Conservation (phyloP, 2,113 vertebrate genomes). For the Malurus cyaneus region DNA sequence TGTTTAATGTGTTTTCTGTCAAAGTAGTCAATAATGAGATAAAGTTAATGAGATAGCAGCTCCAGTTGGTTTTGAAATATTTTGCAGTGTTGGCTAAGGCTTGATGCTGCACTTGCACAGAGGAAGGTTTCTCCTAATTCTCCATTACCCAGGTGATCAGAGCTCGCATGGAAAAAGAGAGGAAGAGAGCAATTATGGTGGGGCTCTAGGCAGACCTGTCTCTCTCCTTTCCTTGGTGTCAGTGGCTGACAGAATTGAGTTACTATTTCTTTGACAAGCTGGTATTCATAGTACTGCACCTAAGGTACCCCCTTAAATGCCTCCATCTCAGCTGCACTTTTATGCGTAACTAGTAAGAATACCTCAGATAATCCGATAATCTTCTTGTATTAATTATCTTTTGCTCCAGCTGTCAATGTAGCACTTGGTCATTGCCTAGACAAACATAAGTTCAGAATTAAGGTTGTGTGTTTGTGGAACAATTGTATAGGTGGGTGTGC, state of each 20-base stretch:
- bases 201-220: neutral
- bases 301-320: neutral
- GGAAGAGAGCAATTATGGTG: neutral
- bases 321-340: neutral
- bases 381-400: neutral
- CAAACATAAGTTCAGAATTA: neutral
- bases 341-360: neutral
- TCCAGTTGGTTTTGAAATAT: neutral
- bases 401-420: neutral
- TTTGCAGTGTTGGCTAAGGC: neutral
- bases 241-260: neutral
- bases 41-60: neutral
- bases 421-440: neutral
- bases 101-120: neutral
- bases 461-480: neutral
- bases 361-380: neutral
- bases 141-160: neutral
- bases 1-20: neutral
- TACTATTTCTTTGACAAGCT: neutral
- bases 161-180: neutral
- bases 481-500: neutral
- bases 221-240: neutral
- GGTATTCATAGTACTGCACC: neutral
- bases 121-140: neutral
- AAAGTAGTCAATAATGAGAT: neutral